Base-by-base conservation (phyloP, 2,113 vertebrate species). In the Poicephalus meyeri region DNA sequence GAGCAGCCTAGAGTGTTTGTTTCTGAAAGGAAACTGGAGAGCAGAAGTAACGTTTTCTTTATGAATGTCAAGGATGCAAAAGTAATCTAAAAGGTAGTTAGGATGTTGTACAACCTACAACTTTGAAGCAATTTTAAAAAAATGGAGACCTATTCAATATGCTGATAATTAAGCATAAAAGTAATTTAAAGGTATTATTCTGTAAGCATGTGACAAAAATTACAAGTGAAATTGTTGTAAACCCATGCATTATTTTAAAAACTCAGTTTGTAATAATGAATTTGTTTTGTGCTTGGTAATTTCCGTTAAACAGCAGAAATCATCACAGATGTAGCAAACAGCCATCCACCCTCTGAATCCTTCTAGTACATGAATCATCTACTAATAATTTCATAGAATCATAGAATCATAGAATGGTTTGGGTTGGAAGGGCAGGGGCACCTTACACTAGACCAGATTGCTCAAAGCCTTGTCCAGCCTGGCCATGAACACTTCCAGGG, bases 221-320 rank as follows among this genome's bases (percentile, higher is more conserved):
- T 81, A 78, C 65, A 91, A 61, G 23, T 37, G 7, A 72, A 77
- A 87, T 94, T 17, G 63, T 88, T 37, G 6, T 73, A 94, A 80
- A 93, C 78, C 23, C 28, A 74, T 81, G 17, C 25, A 56, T 55
- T 55, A 5, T n/a, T 96, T 96, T 90, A 41, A 96, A 95, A 97
- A 91, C 31, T 66, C 17, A 23, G 76, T 55, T 55, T 55, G 29
- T 64, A 80, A 90, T 97, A 95, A 95, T 92, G 55, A 80, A 89
- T 86, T 95, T 95, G 7, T 41, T 73, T 97, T 97, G 78, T 18
- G 24, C 29, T 66, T 73, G 82, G 93, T 92, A 58, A 92, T 95
- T 97, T 95, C 41, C 82, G 9, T 89, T 91, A 56, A 94, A 78
- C n/a, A 49, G 53, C 60, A 84, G 19, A 91, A 86, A 90, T 91